Percentiles rank a stretch among this genome's conserved stretches.
phyloP scores from a whole-genome alignment of 2,797 vertebrate species.

The Gadopsis bispinosus region DNA sequence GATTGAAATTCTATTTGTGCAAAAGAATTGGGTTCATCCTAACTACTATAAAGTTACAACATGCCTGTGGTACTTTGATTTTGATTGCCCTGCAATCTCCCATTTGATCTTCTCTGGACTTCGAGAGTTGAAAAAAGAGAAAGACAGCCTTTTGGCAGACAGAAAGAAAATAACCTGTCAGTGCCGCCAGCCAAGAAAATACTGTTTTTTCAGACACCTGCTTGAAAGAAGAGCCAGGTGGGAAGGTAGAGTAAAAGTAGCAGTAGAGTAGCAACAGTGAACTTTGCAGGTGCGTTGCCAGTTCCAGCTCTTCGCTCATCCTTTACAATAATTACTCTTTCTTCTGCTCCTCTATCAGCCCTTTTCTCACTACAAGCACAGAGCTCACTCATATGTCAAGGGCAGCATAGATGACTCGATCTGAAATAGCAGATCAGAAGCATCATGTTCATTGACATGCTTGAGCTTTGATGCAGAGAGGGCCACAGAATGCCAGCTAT shows the following conservation, averaged over 20 bases:
- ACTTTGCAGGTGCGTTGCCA: constrained; percentile 36
- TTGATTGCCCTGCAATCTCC: constrained; percentile 38
- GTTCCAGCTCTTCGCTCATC: constrained; percentile 6
- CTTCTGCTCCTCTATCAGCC: constrained; percentile 15
- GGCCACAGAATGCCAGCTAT: constrained; percentile 22
- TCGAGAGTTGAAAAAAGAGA: constrained; percentile 49
- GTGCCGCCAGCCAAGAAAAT: constrained; percentile 32
- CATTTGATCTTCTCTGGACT: constrained; percentile 40
- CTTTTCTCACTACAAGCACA: constrained; percentile 11
- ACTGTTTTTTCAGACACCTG: constrained; percentile 32
- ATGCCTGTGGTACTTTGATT: constrained; percentile 37
- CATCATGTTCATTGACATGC: constrained; percentile 34
- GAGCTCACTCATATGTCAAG: constrained; percentile 31
- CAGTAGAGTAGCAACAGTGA: background rate
- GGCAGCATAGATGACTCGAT: constrained; percentile 11
- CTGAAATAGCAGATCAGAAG: constrained; percentile 28
- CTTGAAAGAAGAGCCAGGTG: constrained; percentile 29
- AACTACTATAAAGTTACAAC: constrained; percentile 39
- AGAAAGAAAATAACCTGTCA: constrained; percentile 52
- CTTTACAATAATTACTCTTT: constrained; percentile 4
- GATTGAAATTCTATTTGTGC: constrained; percentile 63
- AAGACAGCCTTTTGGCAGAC: constrained; percentile 25
- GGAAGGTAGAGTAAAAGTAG: constrained; percentile 1
- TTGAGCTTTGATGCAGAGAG: constrained; percentile 17
- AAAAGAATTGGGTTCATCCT: constrained; percentile 37